These are phyloP conservation scores for Synergus umbraculus DNA, from an alignment of 2,888 invertebrate genomes.

Conservation along the genomic window DNA sequence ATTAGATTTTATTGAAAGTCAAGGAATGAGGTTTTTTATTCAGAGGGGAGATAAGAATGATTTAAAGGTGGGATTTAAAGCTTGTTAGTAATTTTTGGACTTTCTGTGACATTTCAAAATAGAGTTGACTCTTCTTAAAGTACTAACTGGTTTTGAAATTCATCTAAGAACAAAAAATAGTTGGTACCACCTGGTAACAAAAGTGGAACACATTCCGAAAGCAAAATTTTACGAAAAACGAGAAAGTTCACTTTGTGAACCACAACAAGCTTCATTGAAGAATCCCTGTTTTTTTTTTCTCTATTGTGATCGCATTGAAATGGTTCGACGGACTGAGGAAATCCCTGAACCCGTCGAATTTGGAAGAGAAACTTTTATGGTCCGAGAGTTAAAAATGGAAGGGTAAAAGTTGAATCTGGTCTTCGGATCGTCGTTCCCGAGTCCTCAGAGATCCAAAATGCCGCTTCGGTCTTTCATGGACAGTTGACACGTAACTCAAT, in stretches of 20 bases:
- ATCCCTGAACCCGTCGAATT: slow-evolving; percentile 23
- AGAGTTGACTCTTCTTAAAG: no score
- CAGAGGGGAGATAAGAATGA: background rate
- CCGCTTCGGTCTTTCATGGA: slow-evolving; percentile 54
- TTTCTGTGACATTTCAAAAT: background rate
- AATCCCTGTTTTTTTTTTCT: background rate
- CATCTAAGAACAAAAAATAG: no score
- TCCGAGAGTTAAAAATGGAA: slow-evolving; percentile 43
- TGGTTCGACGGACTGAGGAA: slow-evolving; percentile 35
- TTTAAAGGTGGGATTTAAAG: background rate
- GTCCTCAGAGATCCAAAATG: slow-evolving; percentile 55
- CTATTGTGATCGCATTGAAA: slow-evolving; percentile 13
- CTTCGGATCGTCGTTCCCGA: slow-evolving; percentile 55
- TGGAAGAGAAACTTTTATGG: slow-evolving; percentile 37
- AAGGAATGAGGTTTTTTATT: background rate
- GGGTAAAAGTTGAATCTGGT: slow-evolving; percentile 56
- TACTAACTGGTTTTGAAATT: no score
- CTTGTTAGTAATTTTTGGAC: background rate
- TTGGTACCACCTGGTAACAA: no score
- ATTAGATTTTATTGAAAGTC: background rate
- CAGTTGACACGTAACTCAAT: slow-evolving; percentile 75
- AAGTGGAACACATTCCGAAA: background rate
- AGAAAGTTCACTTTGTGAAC: background rate
- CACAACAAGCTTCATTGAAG: slow-evolving; percentile 24
- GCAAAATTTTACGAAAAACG: background rate